Base-by-base conservation (phyloP, 2,797 vertebrate species). In the Takifugu ocellatus region DNA sequence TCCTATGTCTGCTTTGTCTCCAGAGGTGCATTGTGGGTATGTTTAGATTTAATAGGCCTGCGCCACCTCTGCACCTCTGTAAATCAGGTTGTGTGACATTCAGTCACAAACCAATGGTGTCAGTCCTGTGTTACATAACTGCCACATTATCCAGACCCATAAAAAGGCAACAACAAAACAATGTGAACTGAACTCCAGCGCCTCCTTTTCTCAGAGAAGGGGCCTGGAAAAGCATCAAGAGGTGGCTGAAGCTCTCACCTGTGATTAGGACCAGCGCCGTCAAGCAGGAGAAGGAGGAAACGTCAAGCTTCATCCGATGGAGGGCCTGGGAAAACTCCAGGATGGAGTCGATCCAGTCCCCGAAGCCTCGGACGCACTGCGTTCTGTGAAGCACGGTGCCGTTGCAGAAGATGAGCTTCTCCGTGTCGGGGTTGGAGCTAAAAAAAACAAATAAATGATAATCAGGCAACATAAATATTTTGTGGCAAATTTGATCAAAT, bases 261-360 rank as follows among this genome's bases (percentile, higher is more conserved):
- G 95, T 91, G 78, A 97, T 96, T 45, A 96, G 93, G 70, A 97
- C 95, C 0, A 97, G 89, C 2, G 94, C 94, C 0, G 94, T 90
- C 0, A 98, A 94, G 68, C 96, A 98, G 80, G 94, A 92, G 53
- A 97, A 96, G 73, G 95, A 94, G 8, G 95, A 94, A 15, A 97
- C 74, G 0, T 97, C 95, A 0, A 96, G 84, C 7, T 83, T 94
- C 92, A 96, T 91, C 78, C 94, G 92, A 68, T 94, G 93, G 53
- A 98, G 92, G 82, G 89, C 93, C 66, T 92, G 90, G 0, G 96
- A 97, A 81, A 98, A 98, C 65, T 94, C 93, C 45, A 98, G 83
- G 77, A 98, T 98, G 60, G 94, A 94, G 45, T 96, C 89, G 0
- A 98, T 94, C 96, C 96, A 98, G 68, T 96, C 92, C 0, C 96